Evolutionary conservation across 2,888 invertebrate species (phyloP).

Genomic region (Dascillus cervinus): DNA sequence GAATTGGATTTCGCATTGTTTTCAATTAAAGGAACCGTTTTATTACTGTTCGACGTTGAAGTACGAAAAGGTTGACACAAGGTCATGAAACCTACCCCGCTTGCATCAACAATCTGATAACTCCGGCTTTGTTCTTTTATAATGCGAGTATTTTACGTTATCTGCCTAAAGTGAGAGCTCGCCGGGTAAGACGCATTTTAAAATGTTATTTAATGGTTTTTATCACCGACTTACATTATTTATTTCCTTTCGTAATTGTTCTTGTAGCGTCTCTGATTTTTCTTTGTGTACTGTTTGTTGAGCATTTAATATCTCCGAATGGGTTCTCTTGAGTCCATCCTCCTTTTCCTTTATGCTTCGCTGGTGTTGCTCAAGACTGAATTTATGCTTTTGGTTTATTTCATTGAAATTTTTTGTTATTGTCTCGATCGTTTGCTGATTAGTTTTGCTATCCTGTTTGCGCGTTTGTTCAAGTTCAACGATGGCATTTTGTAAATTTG

Average conservation of each 20-base stretch:
- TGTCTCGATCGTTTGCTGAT: conserved; percentile 5
- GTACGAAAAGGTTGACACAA: too few relatives aligned
- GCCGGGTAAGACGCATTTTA: too few relatives aligned
- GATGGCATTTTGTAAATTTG: conserved; percentile 6
- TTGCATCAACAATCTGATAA: neutral
- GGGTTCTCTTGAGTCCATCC: conserved; percentile 10
- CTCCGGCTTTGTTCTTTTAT: too few relatives aligned
- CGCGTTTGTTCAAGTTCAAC: conserved; percentile 5
- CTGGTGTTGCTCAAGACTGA: conserved; percentile 4
- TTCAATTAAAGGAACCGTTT: too few relatives aligned
- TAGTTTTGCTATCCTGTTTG: conserved; percentile 3
- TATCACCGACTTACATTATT: conserved; percentile 14
- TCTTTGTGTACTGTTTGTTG: conserved; percentile 9
- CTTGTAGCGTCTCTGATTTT: conserved; percentile 7
- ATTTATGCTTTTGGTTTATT: conserved; percentile 2
- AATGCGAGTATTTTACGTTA: too few relatives aligned
- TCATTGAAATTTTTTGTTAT: conserved; percentile 7
- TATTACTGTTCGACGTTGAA: too few relatives aligned
- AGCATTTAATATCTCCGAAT: conserved; percentile 7
- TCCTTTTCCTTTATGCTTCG: conserved; percentile 8
- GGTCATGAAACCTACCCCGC: neutral
- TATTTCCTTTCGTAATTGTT: conserved; percentile 13
- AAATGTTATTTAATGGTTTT: too few relatives aligned
- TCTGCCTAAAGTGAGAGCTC: too few relatives aligned
- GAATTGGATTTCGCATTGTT: too few relatives aligned